These are phyloP conservation scores for Oscheius sp. DNA, from an alignment of 2,888 invertebrate genomes.

Conservation along the genomic window DNA sequence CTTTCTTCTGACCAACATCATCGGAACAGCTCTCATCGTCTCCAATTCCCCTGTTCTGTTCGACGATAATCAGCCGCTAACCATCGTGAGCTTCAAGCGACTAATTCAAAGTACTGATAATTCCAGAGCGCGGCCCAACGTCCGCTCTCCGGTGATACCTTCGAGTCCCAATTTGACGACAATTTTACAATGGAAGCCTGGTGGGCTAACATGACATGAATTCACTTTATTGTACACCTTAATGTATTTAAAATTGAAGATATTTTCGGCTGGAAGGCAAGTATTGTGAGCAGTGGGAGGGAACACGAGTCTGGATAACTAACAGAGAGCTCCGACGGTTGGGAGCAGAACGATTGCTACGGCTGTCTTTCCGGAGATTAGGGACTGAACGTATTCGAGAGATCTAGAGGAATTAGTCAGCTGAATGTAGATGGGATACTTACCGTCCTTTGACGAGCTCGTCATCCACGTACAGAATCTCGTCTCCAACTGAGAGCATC, in stretches of 20 bases:
- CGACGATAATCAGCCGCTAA: conserved; percentile 62
- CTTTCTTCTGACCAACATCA: conserved; percentile 64
- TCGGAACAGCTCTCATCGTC: conserved; percentile 67
- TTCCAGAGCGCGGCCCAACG: conserved; percentile 43
- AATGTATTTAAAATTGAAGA: conserved; percentile 13
- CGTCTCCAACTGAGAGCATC: conserved; percentile 65
- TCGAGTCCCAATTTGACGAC: conserved; percentile 53
- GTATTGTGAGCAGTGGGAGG: conserved; percentile 25
- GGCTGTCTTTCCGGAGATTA: conserved; percentile 61
- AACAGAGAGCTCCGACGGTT: conserved; percentile 59
- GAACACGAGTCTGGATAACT: conserved; percentile 5
- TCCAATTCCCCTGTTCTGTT: conserved; percentile 64
- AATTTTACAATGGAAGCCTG: conserved; percentile 59
- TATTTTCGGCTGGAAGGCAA: conserved; percentile 30
- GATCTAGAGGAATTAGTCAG: conserved; percentile 24
- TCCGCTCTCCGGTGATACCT: conserved; percentile 59
- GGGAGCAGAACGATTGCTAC: conserved; percentile 59
- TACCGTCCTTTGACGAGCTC: conserved; percentile 57
- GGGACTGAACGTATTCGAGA: conserved; percentile 61
- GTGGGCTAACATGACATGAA: conserved; percentile 51
- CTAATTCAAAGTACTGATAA: background rate
- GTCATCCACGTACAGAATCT: conserved; percentile 64
- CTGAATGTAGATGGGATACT: conserved; percentile 2
- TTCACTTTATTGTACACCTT: conserved; percentile 7
- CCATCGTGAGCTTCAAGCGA: conserved; percentile 42